Evolutionary conservation across 2,113 vertebrate genomes (phyloP).

Genomic region (Machaerirhynchus nigripectus): DNA sequence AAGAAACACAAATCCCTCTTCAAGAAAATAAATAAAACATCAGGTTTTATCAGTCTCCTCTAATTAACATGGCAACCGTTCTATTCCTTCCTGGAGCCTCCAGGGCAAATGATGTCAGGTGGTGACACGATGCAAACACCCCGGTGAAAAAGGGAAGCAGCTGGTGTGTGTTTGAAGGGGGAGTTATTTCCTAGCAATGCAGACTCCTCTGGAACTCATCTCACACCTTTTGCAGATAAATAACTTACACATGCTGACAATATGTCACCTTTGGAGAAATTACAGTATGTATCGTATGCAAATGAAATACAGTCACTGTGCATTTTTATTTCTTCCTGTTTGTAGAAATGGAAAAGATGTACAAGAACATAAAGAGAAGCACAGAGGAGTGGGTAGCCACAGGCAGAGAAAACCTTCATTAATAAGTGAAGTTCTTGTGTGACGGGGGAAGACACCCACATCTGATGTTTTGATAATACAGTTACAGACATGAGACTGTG

Average conservation of each 20-base stretch:
- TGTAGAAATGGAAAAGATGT: not conserved
- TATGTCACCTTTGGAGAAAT: slow-evolving; percentile 31
- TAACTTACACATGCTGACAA: not conserved
- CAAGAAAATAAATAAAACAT: slow-evolving; percentile 66
- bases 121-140: slow-evolving; percentile 13
- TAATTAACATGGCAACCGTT: slow-evolving; percentile 53
- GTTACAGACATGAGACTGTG: not conserved
- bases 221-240: slow-evolving; percentile 18
- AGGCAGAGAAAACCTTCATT: not conserved
- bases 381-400: not conserved
- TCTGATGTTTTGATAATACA: not conserved
- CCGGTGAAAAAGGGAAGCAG: not conserved
- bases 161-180: not conserved
- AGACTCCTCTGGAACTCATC: not conserved
- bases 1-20: slow-evolving; percentile 40
- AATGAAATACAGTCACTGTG: not conserved
- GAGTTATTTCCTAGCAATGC: not conserved
- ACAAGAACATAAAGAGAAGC: not conserved
- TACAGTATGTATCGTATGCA: not conserved
- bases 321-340: not conserved
- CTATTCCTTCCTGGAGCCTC: slow-evolving; percentile 8
- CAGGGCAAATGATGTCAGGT: slow-evolving; percentile 33
- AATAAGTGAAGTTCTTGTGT: not conserved
- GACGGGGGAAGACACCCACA: not conserved
- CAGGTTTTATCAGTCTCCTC: slow-evolving; percentile 25